Conservation (phyloP, 2,113 vertebrate genomes). For the Gadus chalcogrammus region DNA sequence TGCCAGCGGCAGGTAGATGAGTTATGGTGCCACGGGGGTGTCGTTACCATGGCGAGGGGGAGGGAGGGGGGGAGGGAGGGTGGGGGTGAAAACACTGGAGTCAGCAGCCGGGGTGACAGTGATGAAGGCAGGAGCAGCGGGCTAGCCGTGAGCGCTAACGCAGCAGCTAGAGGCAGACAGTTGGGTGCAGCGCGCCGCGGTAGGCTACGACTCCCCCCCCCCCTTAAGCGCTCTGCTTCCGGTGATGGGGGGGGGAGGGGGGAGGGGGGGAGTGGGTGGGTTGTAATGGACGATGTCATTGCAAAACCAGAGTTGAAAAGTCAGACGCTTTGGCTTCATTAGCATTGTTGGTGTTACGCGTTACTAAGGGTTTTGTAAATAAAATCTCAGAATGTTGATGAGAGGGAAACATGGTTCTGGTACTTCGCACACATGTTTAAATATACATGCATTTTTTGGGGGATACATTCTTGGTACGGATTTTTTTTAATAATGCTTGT, state of each 20-base stretch:
- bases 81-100: conserved; percentile 43
- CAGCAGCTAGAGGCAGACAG: conserved; percentile 43
- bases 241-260: neutral
- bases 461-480: too few species aligned
- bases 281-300: neutral
- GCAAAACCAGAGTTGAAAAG: neutral
- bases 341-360: too few species aligned
- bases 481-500: too few species aligned
- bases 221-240: conserved; percentile 50
- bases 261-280: too few species aligned
- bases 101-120: conserved; percentile 65
- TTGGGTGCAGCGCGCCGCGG: conserved; percentile 21
- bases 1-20: conserved; percentile 53
- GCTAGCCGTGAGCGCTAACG: conserved; percentile 40
- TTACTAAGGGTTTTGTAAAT: too few species aligned
- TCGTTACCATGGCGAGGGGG: conserved; percentile 41
- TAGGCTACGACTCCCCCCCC: conserved; percentile 30
- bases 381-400: too few species aligned
- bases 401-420: too few species aligned
- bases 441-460: too few species aligned
- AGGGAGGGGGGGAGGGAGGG: too few species aligned
- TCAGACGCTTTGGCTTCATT: too few species aligned
- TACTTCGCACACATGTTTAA: too few species aligned
- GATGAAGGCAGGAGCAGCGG: conserved; percentile 58
- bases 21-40: conserved; percentile 46